Evolutionary conservation across 2,888 invertebrate species (phyloP).

Genomic region (Mylabris sibirica): DNA sequence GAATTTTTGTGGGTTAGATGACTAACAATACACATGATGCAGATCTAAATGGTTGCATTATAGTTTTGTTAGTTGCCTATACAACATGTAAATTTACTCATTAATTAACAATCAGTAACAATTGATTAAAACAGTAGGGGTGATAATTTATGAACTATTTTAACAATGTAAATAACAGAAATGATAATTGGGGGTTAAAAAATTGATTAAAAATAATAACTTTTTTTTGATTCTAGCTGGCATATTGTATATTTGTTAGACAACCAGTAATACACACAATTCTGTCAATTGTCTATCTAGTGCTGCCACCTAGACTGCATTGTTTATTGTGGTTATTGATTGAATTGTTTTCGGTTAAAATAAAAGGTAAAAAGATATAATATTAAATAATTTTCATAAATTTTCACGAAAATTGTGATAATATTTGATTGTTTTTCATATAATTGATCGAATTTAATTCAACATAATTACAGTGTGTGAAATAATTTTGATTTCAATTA

Average conservation of each 20-base stretch:
- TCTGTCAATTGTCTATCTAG: not conserved
- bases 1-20: too few relatives aligned
- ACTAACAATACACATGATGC: too few relatives aligned
- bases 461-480: not conserved
- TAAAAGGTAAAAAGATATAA: not conserved
- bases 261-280: not conserved
- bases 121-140: too few relatives aligned
- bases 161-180: too few relatives aligned
- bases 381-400: not conserved
- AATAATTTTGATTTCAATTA: not conserved
- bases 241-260: not conserved
- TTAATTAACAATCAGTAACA: too few relatives aligned
- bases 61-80: too few relatives aligned
- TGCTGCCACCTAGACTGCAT: not conserved
- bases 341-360: not conserved
- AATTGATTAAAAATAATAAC: too few relatives aligned
- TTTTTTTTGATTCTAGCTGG: not conserved
- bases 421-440: not conserved
- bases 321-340: constrained; percentile 12
- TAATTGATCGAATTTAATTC: not conserved
- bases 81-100: too few relatives aligned
- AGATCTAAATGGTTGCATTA: too few relatives aligned
- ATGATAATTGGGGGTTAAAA: too few relatives aligned
- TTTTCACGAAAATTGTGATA: not conserved
- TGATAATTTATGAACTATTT: too few relatives aligned